Evolutionary conservation across 1,140 invertebrate genomes (phyloP).

Genomic region (Orussus abietinus): DNA sequence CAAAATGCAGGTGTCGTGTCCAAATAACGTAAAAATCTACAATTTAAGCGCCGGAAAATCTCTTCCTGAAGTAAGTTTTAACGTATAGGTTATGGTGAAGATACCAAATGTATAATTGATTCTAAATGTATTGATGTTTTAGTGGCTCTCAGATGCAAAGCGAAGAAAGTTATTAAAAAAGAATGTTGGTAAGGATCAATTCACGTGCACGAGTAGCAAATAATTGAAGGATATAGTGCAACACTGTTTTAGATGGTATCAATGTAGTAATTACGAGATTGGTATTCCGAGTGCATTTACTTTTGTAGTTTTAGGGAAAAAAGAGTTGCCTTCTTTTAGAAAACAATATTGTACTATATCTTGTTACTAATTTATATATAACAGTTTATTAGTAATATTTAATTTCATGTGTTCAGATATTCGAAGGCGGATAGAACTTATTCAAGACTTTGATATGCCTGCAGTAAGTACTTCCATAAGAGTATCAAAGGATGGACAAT

Average conservation of each 20-base stretch:
- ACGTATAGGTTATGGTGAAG: conserved; percentile 23
- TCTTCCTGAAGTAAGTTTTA: conserved; percentile 82
- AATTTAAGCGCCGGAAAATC: conserved; percentile 96
- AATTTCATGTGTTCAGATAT: conserved; percentile 58
- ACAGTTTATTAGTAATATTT: conserved; percentile 2
- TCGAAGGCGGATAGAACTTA: conserved; percentile 86
- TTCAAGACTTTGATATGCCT: conserved; percentile 99
- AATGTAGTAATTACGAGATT: no score
- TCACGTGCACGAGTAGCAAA: no score
- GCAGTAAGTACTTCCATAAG: conserved; percentile 81
- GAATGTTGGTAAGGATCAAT: conserved; percentile 67
- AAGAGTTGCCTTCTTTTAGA: no score
- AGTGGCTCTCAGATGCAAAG: conserved; percentile 94
- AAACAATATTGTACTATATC: no score
- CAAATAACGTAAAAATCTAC: conserved; percentile 97
- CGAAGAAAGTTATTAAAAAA: conserved; percentile 81
- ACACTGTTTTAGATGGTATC: no score
- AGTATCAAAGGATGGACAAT: conserved; percentile 89
- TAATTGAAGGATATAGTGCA: no score
- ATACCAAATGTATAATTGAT: conserved; percentile 24
- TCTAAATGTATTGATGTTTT: conserved; percentile 35
- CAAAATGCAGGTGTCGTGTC: conserved; percentile 75
- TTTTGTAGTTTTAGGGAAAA: no score
- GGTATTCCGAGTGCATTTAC: no score
- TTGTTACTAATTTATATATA: background rate